Evolutionary conservation across 2,797 vertebrate species (phyloP).

Genomic region (Novumbra hubbsi): DNA sequence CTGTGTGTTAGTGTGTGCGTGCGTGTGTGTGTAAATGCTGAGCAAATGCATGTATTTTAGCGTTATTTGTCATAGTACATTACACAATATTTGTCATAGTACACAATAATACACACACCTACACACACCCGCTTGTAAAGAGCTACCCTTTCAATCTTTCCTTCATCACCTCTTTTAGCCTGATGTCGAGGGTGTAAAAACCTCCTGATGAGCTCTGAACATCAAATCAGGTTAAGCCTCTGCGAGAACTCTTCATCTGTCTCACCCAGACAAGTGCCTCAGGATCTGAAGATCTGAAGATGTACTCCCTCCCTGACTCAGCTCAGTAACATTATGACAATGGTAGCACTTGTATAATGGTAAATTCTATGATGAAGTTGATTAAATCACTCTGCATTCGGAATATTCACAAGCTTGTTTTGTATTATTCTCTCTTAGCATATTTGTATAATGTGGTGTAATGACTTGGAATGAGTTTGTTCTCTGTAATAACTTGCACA

Average conservation of each 20-base stretch:
- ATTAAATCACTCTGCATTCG: background rate
- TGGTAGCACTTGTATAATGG: background rate
- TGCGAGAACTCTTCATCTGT: conserved; percentile 41
- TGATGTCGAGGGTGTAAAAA: conserved; percentile 22
- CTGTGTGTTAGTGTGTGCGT: conserved; percentile 13
- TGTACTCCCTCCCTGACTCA: background rate
- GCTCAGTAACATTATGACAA: background rate
- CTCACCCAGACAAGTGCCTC: conserved; percentile 31
- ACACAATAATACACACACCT: conserved; percentile 15
- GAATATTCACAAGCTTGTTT: background rate
- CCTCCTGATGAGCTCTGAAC: conserved; percentile 40
- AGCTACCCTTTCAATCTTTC: conserved; percentile 6
- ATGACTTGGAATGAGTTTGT: background rate
- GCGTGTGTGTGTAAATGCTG: conserved; percentile 15
- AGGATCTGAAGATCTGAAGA: conserved; percentile 22
- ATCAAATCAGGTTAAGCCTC: conserved; percentile 46
- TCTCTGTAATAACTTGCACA: background rate
- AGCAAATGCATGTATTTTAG: background rate
- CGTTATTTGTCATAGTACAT: too few relatives aligned
- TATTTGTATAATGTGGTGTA: background rate
- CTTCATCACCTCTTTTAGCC: background rate
- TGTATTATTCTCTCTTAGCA: background rate
- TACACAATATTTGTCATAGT: background rate
- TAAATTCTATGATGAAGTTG: background rate
- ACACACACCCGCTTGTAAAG: conserved; percentile 2